Percentiles rank a stretch among this genome's conserved stretches.
Evolutionary conservation across 2,888 invertebrate genomes (phyloP).

Genomic region (Latrodectus elegans): DNA sequence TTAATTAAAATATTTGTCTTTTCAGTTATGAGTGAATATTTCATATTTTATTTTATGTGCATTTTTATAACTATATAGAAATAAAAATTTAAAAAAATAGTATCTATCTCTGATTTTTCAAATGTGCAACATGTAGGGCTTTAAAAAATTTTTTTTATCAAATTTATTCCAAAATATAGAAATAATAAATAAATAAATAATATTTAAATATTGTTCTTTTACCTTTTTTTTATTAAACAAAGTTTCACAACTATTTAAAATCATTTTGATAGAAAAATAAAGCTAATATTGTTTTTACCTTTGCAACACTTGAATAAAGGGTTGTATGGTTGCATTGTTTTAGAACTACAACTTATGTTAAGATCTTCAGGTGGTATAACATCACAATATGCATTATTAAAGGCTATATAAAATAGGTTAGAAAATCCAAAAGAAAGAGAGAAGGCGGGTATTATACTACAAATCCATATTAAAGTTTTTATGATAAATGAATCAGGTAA

Average conservation of each 20-base stretch:
- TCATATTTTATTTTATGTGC: too few species aligned
- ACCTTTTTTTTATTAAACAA: too few species aligned
- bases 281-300: neutral
- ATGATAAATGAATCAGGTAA: neutral
- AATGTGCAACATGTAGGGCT: neutral
- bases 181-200: neutral
- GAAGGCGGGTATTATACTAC: conserved; percentile 9
- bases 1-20: too few species aligned
- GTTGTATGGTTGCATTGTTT: neutral
- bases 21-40: too few species aligned
- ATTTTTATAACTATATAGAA: too few species aligned
- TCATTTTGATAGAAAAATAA: too few species aligned
- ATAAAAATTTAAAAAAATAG: too few species aligned
- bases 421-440: conserved; percentile 17
- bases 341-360: conserved; percentile 8
- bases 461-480: neutral
- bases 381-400: conserved; percentile 28
- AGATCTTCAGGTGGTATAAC: neutral
- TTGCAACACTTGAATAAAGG: conserved; percentile 23
- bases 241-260: too few species aligned
- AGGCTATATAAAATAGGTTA: conserved; percentile 14
- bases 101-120: too few species aligned
- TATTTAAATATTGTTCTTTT: neutral
- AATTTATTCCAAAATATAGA: neutral
- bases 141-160: neutral